phyloP scores from a whole-genome alignment of 2,113 vertebrate species.

The Noturus placidus region DNA sequence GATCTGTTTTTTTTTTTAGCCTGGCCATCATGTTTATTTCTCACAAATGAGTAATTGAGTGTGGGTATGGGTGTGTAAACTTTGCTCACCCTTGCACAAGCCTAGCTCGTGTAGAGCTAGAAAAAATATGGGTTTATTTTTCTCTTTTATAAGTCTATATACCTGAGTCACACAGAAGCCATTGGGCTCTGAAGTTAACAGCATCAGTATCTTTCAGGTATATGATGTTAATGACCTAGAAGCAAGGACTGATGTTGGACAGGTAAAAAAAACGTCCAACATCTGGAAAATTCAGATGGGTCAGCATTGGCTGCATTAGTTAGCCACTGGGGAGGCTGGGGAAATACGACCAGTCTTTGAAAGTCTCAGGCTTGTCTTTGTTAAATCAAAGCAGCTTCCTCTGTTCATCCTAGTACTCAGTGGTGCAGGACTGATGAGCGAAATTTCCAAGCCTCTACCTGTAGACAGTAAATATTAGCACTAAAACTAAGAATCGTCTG shows the following conservation, averaged over 20 bases:
- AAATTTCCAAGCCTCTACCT: constrained; percentile 3
- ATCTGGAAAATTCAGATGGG: constrained; percentile 30
- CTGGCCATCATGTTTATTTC: constrained; percentile 34
- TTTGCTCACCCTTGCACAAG: background rate
- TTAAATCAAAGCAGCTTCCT: constrained; percentile 44
- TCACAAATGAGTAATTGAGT: constrained; percentile 12
- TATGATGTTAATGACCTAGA: constrained; percentile 25
- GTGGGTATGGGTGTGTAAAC: background rate
- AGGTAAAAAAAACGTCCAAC: constrained; percentile 30
- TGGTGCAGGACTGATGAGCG: constrained; percentile 23
- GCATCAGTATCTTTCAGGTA: constrained; percentile 18
- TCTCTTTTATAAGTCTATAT: background rate
- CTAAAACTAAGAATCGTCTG: constrained; percentile 12
- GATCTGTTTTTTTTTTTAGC: constrained; percentile 35
- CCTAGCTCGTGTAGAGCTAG: constrained; percentile 5
- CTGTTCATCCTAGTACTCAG: constrained; percentile 30
- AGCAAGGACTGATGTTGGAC: constrained; percentile 14
- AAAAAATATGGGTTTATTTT: background rate
- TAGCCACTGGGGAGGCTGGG: constrained; percentile 9
- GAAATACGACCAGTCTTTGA: constrained; percentile 40
- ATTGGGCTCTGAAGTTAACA: background rate
- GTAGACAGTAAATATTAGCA: constrained; percentile 18
- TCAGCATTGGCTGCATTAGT: constrained; percentile 22
- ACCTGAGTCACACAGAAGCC: constrained; percentile 7
- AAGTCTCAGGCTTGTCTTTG: constrained; percentile 37